phyloP scores from a whole-genome alignment of 2,113 vertebrate genomes.

The Passer montanus region DNA sequence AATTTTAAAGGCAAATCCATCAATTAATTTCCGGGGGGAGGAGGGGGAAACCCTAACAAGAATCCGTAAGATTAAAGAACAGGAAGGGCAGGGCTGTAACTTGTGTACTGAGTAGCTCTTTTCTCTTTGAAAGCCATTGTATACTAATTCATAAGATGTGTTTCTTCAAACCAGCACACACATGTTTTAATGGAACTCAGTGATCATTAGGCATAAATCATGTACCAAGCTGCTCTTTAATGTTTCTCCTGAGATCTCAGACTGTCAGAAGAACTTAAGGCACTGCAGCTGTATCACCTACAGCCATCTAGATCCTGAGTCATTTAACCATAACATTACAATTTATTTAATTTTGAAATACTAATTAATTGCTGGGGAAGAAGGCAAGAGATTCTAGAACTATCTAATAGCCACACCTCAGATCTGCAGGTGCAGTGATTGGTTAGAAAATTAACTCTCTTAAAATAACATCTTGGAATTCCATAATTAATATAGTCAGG shows the following conservation, averaged over 20 bases:
- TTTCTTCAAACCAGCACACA: neutral
- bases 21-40: neutral
- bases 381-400: neutral
- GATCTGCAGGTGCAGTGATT: neutral
- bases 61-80: neutral
- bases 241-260: neutral
- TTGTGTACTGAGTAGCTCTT: neutral
- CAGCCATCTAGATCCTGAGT: neutral
- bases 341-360: neutral
- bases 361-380: neutral
- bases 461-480: neutral
- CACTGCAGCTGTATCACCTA: neutral
- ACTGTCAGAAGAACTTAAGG: neutral
- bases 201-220: neutral
- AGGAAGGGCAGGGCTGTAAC: neutral
- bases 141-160: neutral
- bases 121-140: neutral
- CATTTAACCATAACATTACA: neutral
- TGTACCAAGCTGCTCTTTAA: neutral
- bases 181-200: neutral
- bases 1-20: neutral
- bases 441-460: neutral
- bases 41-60: neutral
- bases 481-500: neutral
- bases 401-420: neutral